Evolutionary conservation across 2,797 vertebrate genomes (phyloP), one percentile per base, ranked within the genome.

Genomic region (Galagoides demidoff): DNA sequence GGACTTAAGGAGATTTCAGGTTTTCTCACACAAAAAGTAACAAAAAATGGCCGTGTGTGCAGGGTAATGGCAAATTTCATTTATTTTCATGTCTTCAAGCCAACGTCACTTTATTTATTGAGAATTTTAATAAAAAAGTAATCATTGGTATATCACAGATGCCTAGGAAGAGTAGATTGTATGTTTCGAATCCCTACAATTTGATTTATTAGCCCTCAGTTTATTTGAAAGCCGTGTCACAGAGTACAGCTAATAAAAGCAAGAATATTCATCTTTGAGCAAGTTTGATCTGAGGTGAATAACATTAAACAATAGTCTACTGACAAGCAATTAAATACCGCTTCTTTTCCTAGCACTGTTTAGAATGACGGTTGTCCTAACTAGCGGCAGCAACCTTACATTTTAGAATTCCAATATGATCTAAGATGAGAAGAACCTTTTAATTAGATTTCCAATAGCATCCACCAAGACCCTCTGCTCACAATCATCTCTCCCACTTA

Each of bases 291-390:
- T 76, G 96, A 96, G 97, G 71, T 70, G 57, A 71, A 70, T 59
- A 97, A 94, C 4, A 7, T 55, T 96, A 29, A 55, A 92, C 43
- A 97, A 78, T 57, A 95, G 29, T 82, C 88, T 97, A 95, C 57
- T 97, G 96, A 96, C 74, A 94, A 98, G 94, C 64, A 97, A 96
- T 95, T 97, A 97, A 97, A 93, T 22, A 86, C 76, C 3, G 88
- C 79, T 63, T 92, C 78, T 34, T 23, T 97, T 37, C 66, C 27
- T 43, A 90, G 52, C 17, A 79, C 25, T 49, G 19, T 89, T 93
- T 63, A 97, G 95, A 94, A 85, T 97, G 97, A 90, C 0, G 85
- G n/a, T 29, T 96, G 79, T 96, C 61, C n/a, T 94, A 92, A 90
- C 45, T 95, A 96, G 97, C 78, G 96, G 34, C 74, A 96, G 61